Percentiles rank a stretch among this genome's conserved stretches.
Evolutionary conservation across 1,140 invertebrate species (phyloP).

Genomic region (Dendroctonus valens): DNA sequence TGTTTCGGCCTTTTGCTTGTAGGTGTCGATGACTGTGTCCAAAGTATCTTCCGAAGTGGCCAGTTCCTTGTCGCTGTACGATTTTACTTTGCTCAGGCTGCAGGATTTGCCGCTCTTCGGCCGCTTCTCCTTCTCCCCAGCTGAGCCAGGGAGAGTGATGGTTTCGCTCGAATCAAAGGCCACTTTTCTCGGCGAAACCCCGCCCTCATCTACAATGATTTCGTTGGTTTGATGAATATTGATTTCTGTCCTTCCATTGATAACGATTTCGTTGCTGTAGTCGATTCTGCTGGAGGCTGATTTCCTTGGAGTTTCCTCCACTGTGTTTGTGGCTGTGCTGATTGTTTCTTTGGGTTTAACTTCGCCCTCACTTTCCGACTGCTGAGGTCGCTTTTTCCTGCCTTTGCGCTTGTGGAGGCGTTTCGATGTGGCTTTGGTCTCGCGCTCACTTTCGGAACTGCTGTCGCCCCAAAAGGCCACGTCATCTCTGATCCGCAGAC

Average conservation of each 20-base stretch:
- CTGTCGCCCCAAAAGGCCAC: conserved; percentile 43
- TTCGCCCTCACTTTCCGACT: conserved; percentile 36
- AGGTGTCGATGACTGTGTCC: conserved; percentile 34
- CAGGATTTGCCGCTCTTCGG: conserved; percentile 44
- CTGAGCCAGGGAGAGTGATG: conserved; percentile 14
- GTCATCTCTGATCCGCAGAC: conserved; percentile 44
- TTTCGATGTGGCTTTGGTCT: conserved; percentile 26
- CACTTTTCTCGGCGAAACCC: conserved; percentile 17
- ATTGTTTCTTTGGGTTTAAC: conserved; percentile 22
- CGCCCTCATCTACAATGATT: conserved; percentile 31
- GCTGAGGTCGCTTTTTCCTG: conserved; percentile 35
- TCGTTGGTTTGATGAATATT: conserved; percentile 41
- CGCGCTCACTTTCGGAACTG: conserved; percentile 42
- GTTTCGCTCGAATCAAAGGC: conserved; percentile 16
- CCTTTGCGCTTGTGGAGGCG: conserved; percentile 37
- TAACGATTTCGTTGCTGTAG: conserved; percentile 42
- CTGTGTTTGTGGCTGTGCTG: no score
- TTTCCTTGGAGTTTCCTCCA: conserved; percentile 19
- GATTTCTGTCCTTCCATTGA: conserved; percentile 44
- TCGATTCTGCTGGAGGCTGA: conserved; percentile 35
- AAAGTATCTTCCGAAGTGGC: conserved; percentile 33
- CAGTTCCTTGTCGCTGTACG: conserved; percentile 6
- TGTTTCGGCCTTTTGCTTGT: conserved; percentile 24
- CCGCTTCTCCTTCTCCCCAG: conserved; percentile 39
- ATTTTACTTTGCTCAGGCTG: conserved; percentile 22